phyloP scores from a whole-genome alignment of 2,113 vertebrate species.

The Triplophysa dalaica region DNA sequence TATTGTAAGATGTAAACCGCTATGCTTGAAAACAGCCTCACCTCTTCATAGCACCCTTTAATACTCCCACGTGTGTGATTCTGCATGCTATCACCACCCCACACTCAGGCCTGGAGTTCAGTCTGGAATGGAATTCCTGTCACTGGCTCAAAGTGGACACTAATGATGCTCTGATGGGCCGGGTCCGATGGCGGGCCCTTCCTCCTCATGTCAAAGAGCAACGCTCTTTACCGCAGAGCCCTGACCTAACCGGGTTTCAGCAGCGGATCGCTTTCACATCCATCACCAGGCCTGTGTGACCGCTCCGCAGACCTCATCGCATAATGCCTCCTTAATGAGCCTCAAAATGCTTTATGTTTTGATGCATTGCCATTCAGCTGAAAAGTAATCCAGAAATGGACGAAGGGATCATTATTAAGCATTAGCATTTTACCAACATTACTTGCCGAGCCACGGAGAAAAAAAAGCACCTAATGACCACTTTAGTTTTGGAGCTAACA shows the following conservation, averaged over 20 bases:
- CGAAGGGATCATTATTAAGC: constrained; percentile 66
- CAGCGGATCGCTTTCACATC: constrained; percentile 77
- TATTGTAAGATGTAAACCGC: neutral
- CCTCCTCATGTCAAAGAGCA: constrained; percentile 41
- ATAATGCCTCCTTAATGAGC: constrained; percentile 83
- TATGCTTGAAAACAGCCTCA: constrained; percentile 1
- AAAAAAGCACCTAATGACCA: constrained; percentile 72
- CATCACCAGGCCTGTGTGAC: constrained; percentile 73
- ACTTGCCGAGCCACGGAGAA: constrained; percentile 42
- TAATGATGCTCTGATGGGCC: constrained; percentile 53
- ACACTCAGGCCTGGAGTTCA: constrained; percentile 36
- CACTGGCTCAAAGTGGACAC: constrained; percentile 32
- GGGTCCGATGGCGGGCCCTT: neutral
- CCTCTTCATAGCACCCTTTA: constrained; percentile 26
- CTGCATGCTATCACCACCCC: constrained; percentile 28
- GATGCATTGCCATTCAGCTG: constrained; percentile 81
- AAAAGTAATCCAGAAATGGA: constrained; percentile 81
- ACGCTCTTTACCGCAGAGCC: constrained; percentile 42
- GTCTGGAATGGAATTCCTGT: constrained; percentile 39
- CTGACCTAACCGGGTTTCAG: constrained; percentile 39
- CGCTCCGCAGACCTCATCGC: constrained; percentile 73
- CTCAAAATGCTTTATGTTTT: constrained; percentile 82
- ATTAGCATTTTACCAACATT: constrained; percentile 61
- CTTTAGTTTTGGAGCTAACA: constrained; percentile 78
- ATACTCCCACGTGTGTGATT: constrained; percentile 47